Percentiles rank a stretch among this genome's conserved stretches.
Conservation (phyloP, 2,113 vertebrate genomes). For the Calidris pygmaea region DNA sequence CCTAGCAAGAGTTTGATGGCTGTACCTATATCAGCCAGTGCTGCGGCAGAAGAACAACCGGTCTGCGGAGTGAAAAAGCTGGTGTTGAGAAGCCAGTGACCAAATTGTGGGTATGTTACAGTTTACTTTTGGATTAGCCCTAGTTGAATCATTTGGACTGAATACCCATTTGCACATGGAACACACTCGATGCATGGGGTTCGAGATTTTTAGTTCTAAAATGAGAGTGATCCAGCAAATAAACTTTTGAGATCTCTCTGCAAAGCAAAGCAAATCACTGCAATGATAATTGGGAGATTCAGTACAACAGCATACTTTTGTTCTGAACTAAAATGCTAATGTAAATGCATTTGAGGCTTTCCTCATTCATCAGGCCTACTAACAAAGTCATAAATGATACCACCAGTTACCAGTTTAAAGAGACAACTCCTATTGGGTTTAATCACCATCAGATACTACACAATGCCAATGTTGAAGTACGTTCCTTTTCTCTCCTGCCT, state of each 20-base stretch:
- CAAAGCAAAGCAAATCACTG: neutral
- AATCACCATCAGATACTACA: neutral
- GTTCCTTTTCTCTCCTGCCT: neutral
- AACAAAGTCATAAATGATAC: neutral
- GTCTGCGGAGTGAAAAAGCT: neutral
- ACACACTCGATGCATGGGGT: fast-evolving
- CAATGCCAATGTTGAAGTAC: neutral
- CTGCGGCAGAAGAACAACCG: neutral
- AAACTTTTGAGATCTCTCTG: neutral
- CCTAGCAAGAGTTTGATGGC: neutral
- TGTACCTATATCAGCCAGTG: neutral
- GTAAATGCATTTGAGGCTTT: neutral
- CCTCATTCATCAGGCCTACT: neutral
- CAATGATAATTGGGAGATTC: neutral
- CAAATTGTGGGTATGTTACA: neutral
- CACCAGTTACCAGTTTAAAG: neutral
- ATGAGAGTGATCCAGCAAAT: neutral
- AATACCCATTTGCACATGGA: neutral
- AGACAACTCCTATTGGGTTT: neutral
- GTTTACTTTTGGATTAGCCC: neutral
- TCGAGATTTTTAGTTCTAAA: neutral
- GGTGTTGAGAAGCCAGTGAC: neutral
- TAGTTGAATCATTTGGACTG: neutral
- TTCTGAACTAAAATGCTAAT: neutral
- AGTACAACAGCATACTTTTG: neutral